phyloP scores from a whole-genome alignment of 2,797 vertebrate genomes.

The Ctenopoma multispine region DNA sequence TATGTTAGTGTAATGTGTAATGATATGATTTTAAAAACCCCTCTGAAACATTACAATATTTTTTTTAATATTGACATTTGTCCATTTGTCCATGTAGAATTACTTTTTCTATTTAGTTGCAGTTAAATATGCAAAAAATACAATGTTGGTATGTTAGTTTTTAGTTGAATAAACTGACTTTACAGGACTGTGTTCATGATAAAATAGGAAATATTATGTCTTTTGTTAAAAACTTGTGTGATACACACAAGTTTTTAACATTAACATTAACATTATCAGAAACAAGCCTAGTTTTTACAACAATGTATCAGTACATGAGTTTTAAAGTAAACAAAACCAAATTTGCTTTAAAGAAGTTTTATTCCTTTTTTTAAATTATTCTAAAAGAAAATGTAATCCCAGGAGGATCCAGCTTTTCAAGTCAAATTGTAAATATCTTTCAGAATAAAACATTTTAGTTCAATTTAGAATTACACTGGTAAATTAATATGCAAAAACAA shows the following conservation, averaged over 20 bases:
- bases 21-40: too few relatives aligned
- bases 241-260: too few relatives aligned
- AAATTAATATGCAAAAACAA: slow-evolving; percentile 11
- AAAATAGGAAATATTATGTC: not conserved
- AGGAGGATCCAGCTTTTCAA: not conserved
- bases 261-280: too few relatives aligned
- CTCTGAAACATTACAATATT: too few relatives aligned
- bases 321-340: slow-evolving; percentile 40
- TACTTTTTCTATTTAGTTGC: not conserved
- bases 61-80: too few relatives aligned
- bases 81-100: too few relatives aligned
- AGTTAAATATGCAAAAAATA: not conserved
- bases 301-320: not conserved
- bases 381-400: slow-evolving; percentile 1
- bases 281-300: not conserved
- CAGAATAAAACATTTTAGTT: not conserved
- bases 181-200: not conserved
- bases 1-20: not conserved
- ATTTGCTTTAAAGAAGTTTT: slow-evolving; percentile 28
- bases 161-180: not conserved
- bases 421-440: not conserved
- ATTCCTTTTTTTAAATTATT: slow-evolving; percentile 22
- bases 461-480: not conserved
- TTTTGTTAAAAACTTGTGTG: not conserved
- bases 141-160: not conserved